These are phyloP conservation scores for Melanocharis versteri DNA, from an alignment of 2,113 vertebrate genomes.

Conservation along the genomic window DNA sequence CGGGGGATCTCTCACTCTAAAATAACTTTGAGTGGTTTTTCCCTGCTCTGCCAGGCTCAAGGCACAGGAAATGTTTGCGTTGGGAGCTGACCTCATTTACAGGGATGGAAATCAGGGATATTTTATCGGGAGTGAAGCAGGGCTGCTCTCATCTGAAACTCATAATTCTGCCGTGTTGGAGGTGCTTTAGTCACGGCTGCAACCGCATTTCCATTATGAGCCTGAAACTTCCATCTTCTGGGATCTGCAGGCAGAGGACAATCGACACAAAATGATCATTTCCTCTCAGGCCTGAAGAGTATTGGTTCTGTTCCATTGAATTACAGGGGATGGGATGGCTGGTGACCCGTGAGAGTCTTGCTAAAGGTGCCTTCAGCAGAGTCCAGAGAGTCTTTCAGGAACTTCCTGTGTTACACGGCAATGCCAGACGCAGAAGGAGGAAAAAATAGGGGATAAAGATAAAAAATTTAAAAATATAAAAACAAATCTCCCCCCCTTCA, in stretches of 20 bases:
- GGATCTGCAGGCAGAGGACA: neutral
- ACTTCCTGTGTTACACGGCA: fast-evolving
- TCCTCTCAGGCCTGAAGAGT: neutral
- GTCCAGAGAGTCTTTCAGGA: neutral
- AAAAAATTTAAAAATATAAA: too few species aligned
- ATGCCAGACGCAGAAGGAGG: too few species aligned
- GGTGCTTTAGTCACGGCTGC: neutral
- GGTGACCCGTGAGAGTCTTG: neutral
- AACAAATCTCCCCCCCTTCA: fast-evolving
- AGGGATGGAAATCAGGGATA: neutral
- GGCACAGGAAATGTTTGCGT: neutral
- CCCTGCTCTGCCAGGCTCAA: neutral
- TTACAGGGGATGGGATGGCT: neutral
- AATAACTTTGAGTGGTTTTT: neutral
- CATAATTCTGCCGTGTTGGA: fast-evolving
- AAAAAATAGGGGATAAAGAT: neutral
- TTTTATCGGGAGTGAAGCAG: neutral
- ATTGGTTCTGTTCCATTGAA: neutral
- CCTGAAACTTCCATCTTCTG: neutral
- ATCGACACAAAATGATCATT: neutral
- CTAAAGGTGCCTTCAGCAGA: neutral
- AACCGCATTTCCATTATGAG: neutral
- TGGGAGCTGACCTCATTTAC: neutral
- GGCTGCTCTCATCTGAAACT: neutral
- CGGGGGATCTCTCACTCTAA: neutral